Evolutionary conservation across 2,888 invertebrate genomes (phyloP), one percentile per base, ranked within the genome.

Genomic region (Cristatella mucedo): DNA sequence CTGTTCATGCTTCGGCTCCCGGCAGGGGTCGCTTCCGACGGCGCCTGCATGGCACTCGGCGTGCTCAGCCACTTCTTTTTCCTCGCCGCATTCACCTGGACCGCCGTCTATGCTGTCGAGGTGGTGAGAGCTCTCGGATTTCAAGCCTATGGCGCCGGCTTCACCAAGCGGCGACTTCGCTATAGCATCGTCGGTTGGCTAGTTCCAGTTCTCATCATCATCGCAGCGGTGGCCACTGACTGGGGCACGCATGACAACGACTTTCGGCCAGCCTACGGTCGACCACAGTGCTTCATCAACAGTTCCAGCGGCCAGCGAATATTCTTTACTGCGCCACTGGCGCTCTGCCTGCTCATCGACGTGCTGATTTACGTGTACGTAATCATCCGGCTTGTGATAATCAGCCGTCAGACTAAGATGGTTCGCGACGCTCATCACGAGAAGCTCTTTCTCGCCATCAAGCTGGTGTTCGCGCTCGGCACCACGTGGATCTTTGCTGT

Each of bases 41-140:
- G 33, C 21, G 52, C 55, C 4, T 72, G 72, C 48, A 53, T 62
- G n/a, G 52, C 60, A 2, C 50, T 68, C 11, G 71, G 66, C 6
- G 56, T 68, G 2, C 44, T 63, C 19, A 66, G 69, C 40, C 71
- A 71, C 48, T 73, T 68, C 55, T 60, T 64, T 46, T 72, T 70
- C 52, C 55, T 73, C 41, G 62, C 70, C 1, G 66, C 72, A 2
- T 73, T 73, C 52, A 65, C 65, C 44, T 73, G 73, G 73, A 70
- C 71, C 68, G 64, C 70, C 38, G 63, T 70, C 3, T 66, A 73
- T 56, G 67, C 72, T 0, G 68, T 69, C 52, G 75, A 77, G 55
- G 70, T 76, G 57, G 73, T 74, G 59, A 66, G 69, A 32, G 68
- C 68, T 1, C 68, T 70, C 44, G 49, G 15, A 4, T 15, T 6